Conservation (phyloP, 2,797 vertebrate genomes). For the Prunella strophiata region DNA sequence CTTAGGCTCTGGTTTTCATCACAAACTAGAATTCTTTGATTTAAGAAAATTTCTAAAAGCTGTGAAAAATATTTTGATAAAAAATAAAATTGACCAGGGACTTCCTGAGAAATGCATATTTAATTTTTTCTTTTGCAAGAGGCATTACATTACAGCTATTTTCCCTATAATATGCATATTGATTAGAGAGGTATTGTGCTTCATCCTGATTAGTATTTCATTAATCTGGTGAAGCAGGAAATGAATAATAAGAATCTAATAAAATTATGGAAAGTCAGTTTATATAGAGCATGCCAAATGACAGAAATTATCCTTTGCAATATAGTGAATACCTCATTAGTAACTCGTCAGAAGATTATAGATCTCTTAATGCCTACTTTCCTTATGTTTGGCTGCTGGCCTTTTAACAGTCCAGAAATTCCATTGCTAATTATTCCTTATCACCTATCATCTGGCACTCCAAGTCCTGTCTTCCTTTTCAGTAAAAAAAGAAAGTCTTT, state of each 20-base stretch:
- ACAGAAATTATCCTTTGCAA: constrained; percentile 21
- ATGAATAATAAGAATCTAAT: constrained; percentile 26
- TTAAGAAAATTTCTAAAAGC: background rate
- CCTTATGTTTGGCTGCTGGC: background rate
- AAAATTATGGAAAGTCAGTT: constrained; percentile 44
- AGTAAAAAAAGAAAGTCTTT: background rate
- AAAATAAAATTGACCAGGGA: background rate
- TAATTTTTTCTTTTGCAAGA: background rate
- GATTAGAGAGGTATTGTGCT: background rate
- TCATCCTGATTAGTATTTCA: constrained; percentile 17
- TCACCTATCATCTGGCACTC: background rate
- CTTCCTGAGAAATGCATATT: background rate
- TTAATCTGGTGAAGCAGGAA: constrained; percentile 6
- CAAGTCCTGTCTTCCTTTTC: background rate
- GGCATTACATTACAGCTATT: background rate
- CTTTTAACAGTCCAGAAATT: background rate
- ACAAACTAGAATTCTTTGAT: background rate
- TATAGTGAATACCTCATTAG: constrained; percentile 21
- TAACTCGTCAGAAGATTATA: background rate
- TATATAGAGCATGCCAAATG: constrained; percentile 17
- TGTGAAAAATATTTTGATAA: background rate
- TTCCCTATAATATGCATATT: constrained; percentile 20
- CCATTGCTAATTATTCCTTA: background rate
- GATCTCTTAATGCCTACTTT: constrained; percentile 3
- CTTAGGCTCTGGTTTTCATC: background rate